Base-by-base conservation (phyloP, 2,888 invertebrate species). In the Eurytoma adleriae region DNA sequence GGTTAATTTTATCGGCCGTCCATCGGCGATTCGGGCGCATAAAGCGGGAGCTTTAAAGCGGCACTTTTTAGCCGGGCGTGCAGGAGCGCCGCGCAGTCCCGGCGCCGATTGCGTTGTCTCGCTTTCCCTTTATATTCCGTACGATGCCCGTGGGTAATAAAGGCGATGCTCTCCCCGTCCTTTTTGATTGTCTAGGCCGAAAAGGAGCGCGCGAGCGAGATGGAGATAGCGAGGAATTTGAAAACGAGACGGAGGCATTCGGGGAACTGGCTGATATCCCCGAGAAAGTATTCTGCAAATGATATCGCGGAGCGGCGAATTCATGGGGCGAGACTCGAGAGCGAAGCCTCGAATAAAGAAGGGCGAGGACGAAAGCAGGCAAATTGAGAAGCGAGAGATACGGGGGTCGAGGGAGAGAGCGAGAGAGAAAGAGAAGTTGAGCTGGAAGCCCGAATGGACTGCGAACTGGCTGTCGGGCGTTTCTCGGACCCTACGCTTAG, bases 191-290 rank as follows among this genome's bases (percentile, higher is more conserved):
- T 59, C 74, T 67, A 27, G 40, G 40, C 40, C 10, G 40, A 40
- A 40, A 5, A 40, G 10, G 10, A 10, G 40, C 7, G 1, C 40
- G 40, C 40, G 40, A 40, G 7, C 10, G 40, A 7, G 30, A 24
- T 24, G 24, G 24, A 7, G 30, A 30, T 20, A 13, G 10, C 56
- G 20, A 48, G 54, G 67, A 67, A 75, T 77, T 77, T 64, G 69
- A 77, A 77, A 77, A 77, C 64, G 69, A 69, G 77, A 69, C 77
- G 69, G 70, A 70, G 77, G 69, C 62, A 69, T 77, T 77, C 27
- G 14, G 12, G 30, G 40, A 77, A 64, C 50, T 54, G 40, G 69
- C 70, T 69, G 77, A 77, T 77, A 62, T 68, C 62, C 61, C 18
- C 40, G 68, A 52, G 62, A 77, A 77, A 69, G 64, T 69, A 48